Conservation (phyloP, 2,113 vertebrate genomes). For the Leptocoma aspasia region DNA sequence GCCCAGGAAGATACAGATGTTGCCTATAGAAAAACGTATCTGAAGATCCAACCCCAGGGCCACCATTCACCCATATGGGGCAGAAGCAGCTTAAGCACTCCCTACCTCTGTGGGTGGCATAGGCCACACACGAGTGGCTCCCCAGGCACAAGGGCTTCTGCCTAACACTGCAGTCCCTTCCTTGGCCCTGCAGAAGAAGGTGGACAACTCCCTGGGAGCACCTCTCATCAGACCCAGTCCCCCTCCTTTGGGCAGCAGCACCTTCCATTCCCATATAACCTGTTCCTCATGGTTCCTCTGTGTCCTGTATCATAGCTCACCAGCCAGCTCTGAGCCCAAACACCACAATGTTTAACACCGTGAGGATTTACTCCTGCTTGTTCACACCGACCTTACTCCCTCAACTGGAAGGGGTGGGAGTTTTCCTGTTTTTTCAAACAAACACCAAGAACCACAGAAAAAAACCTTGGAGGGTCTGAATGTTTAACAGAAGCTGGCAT, state of each 20-base stretch:
- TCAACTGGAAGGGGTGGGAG: neutral
- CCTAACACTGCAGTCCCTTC: neutral
- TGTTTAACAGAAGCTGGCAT: neutral
- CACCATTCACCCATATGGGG: neutral
- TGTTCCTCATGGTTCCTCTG: neutral
- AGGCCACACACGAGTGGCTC: neutral
- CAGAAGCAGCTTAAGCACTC: neutral
- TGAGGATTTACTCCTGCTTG: neutral
- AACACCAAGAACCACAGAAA: neutral
- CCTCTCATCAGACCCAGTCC: neutral
- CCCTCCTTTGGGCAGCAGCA: neutral
- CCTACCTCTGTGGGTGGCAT: neutral
- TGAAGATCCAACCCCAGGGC: neutral
- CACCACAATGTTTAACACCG: neutral
- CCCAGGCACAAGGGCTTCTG: neutral
- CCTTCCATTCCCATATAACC: neutral
- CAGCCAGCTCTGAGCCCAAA: neutral
- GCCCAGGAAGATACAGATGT: neutral
- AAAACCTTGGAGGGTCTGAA: neutral
- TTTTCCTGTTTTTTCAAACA: neutral
- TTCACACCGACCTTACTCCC: neutral
- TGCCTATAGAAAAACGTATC: neutral
- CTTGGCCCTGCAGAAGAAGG: neutral
- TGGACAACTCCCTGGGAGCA: neutral
- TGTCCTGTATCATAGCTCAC: neutral